Conservation (phyloP, 2,888 invertebrate genomes). For the Conistra vaccinii region DNA sequence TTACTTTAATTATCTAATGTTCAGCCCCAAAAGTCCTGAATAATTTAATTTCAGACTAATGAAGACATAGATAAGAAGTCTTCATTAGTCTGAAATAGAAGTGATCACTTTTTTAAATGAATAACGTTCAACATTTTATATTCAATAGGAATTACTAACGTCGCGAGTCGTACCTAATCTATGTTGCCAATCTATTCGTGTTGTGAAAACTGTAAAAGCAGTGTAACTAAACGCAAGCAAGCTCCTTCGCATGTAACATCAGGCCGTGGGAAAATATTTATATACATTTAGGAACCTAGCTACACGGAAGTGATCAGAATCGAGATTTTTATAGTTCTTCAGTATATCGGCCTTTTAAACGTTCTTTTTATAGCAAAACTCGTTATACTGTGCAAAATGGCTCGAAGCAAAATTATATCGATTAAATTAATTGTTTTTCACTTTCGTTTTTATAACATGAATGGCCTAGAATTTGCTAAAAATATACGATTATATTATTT, state of each 20-base stretch:
- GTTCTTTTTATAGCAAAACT: slow-evolving; percentile 32
- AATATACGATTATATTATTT: slow-evolving; percentile 10
- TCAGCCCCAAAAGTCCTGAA: neutral
- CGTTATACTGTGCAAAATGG: slow-evolving; percentile 15
- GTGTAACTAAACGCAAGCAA: slow-evolving; percentile 26
- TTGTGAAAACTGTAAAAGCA: slow-evolving; percentile 34
- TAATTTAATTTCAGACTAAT: neutral
- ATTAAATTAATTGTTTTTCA: slow-evolving; percentile 22
- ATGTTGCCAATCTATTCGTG: slow-evolving; percentile 7
- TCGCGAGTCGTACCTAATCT: neutral
- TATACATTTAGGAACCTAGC: neutral
- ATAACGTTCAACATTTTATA: neutral
- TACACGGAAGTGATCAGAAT: slow-evolving; percentile 23
- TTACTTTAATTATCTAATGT: neutral
- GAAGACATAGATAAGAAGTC: too few relatives aligned
- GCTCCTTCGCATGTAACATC: slow-evolving; percentile 20
- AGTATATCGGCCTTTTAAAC: slow-evolving; percentile 28
- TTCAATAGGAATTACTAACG: neutral
- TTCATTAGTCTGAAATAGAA: too few relatives aligned
- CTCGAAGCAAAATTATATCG: slow-evolving; percentile 23
- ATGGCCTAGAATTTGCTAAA: slow-evolving; percentile 39
- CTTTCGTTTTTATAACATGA: slow-evolving; percentile 34
- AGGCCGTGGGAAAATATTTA: slow-evolving; percentile 46
- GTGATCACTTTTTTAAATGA: neutral
- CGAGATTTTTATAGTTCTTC: slow-evolving; percentile 24